These are phyloP conservation scores for Ephialtes manifestator DNA, from an alignment of 2,888 invertebrate genomes.

Conservation along the genomic window DNA sequence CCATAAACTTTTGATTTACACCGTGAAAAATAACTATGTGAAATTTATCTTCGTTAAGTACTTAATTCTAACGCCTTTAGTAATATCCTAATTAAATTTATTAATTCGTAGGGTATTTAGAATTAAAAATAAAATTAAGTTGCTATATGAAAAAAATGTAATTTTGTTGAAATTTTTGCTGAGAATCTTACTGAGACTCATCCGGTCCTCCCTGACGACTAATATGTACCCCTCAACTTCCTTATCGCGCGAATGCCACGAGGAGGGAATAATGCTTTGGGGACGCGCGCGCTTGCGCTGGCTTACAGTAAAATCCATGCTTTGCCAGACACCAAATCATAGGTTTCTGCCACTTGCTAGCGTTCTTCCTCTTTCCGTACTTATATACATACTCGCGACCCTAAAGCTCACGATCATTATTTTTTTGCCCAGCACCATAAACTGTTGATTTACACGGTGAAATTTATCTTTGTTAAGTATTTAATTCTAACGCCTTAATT, in stretches of 20 bases:
- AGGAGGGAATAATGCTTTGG: slow-evolving; percentile 24
- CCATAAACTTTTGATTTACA: neutral
- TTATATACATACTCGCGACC: neutral
- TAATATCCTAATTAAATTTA: neutral
- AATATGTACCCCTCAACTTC: slow-evolving; percentile 21
- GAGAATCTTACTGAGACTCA: no score
- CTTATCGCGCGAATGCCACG: slow-evolving; percentile 51
- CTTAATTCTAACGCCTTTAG: neutral
- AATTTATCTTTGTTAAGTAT: neutral
- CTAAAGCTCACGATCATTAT: slow-evolving; percentile 16
- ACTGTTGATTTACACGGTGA: neutral
- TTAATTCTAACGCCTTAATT: neutral
- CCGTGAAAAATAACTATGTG: neutral
- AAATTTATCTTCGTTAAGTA: neutral
- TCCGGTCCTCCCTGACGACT: slow-evolving; percentile 17
- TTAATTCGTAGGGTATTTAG: neutral
- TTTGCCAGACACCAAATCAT: slow-evolving; percentile 39
- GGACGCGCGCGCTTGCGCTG: slow-evolving; percentile 13
- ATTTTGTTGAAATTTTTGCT: no score
- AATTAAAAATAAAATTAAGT: neutral
- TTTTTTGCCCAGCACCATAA: neutral
- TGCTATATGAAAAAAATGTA: no score
- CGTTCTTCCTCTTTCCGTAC: neutral
- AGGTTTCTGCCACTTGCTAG: slow-evolving; percentile 28
- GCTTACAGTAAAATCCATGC: slow-evolving; percentile 39